Percentiles rank a stretch among this genome's conserved stretches.
These are phyloP conservation scores for Yponomeuta sedellus DNA, from an alignment of 2,888 invertebrate species.

Conservation along the genomic window DNA sequence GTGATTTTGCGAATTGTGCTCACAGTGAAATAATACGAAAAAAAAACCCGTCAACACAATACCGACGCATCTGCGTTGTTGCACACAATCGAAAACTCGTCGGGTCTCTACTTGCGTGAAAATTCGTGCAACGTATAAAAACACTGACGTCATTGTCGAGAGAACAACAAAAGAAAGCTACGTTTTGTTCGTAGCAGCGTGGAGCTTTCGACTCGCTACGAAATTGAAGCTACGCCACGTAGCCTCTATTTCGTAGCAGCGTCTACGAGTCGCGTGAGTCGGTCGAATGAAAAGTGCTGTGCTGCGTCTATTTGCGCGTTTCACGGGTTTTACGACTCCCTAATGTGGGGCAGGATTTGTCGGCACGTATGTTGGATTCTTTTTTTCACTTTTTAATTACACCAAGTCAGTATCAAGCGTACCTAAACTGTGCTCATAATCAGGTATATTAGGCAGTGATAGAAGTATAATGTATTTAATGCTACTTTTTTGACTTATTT, in stretches of 20 bases:
- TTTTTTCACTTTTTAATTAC: background rate
- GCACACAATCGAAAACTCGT: no score
- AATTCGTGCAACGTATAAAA: background rate
- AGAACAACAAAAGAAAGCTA: background rate
- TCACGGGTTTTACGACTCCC: background rate
- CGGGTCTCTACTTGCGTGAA: background rate
- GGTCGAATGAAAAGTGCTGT: background rate
- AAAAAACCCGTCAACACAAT: no score
- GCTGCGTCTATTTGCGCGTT: background rate
- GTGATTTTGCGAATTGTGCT: no score
- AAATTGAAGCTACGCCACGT: conserved; percentile 2
- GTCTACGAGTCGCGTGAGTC: background rate
- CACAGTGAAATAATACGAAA: no score
- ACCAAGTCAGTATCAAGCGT: no score
- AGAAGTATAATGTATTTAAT: no score
- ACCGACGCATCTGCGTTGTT: no score
- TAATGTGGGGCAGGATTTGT: background rate
- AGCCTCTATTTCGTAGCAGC: background rate
- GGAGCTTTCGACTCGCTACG: conserved; percentile 5
- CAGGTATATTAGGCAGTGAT: no score
- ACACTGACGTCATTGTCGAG: background rate
- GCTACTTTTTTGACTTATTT: no score
- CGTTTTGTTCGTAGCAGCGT: conserved; percentile 1
- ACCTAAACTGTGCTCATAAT: no score
- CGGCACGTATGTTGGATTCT: background rate